Conservation (phyloP, 2,797 vertebrate species). For the Cynopterus sphinx region DNA sequence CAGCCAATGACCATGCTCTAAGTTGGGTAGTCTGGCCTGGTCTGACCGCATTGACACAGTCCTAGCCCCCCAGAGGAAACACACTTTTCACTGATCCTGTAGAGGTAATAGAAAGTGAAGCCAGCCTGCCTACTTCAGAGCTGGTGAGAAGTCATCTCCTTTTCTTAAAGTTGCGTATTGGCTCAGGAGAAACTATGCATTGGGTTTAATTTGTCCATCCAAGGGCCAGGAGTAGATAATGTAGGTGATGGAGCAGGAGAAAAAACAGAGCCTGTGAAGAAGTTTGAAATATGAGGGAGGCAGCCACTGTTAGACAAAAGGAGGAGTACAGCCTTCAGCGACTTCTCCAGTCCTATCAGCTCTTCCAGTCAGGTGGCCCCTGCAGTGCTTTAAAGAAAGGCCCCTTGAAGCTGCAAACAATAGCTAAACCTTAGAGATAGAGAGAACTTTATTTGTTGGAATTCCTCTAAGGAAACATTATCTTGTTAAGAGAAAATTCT, state of each 20-base stretch:
- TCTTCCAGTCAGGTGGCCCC: too few species aligned
- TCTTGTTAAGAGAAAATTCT: background rate
- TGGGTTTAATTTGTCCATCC: too few species aligned
- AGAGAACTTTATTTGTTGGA: background rate
- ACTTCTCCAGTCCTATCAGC: background rate
- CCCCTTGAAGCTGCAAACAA: accelerated
- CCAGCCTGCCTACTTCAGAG: background rate
- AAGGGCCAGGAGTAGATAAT: too few species aligned
- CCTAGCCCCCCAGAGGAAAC: background rate
- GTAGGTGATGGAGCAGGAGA: background rate
- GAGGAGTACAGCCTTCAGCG: accelerated
- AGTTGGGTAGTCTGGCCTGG: background rate
- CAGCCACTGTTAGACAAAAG: background rate
- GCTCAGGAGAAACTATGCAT: background rate
- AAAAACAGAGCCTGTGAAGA: background rate
- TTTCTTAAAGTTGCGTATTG: background rate
- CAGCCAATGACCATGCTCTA: background rate
- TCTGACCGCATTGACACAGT: background rate
- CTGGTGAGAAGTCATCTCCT: background rate
- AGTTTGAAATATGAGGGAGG: too few species aligned
- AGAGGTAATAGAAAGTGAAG: background rate
- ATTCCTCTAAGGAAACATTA: background rate
- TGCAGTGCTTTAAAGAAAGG: accelerated
- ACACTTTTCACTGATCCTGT: too few species aligned
- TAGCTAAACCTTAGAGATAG: background rate